Evolutionary conservation across 2,113 vertebrate genomes (phyloP), one percentile per base, ranked within the genome.

Genomic region (Apus apus): DNA sequence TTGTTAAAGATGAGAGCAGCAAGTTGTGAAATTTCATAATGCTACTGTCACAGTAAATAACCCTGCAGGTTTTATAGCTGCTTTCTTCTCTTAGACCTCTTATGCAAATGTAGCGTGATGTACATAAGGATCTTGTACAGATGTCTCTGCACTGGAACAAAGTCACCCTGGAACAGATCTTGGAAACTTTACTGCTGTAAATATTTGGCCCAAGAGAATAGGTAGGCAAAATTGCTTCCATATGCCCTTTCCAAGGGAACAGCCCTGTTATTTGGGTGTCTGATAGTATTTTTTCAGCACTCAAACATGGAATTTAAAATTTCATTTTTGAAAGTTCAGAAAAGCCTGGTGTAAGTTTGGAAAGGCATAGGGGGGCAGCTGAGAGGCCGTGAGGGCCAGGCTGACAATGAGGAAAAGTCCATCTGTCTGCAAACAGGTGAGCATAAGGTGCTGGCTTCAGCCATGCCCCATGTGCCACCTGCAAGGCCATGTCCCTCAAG

Each of bases 401-500:
- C 1, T 81, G 78, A 30, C 26, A 9, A 10, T 21, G 64, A 22
- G 10, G 51, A 7, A 32, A 61, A 87, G 11, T 53, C 57, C 1
- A 0, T 23, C 46, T 61, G 38, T 12, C 8, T 6, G 45, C 40
- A n/a, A 18, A 27, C 3, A 14, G 15, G 8, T 1, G 4, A 46
- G 64, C 26, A 11, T 2, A 0, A 11, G 66, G 38, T 9, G 43
- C 21, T 60, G 48, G 36, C 32, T 89, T 46, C 26, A 3, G 2
- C 65, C 2, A 5, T 5, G n/a, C 73, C 73, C 60, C 1, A 1
- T 0, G 6, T 43, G 58, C 66, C 5, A 8, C 43, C 60, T 6
- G 74, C 0, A 3, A 5, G 29, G 22, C 32, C 6, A 6, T 1
- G 7, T n/a, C 74, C 48, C 58, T 21, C 0, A 1, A 61, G 53